Base-by-base conservation (phyloP, 1,140 invertebrate species). In the Neoseiulus cucumeris region DNA sequence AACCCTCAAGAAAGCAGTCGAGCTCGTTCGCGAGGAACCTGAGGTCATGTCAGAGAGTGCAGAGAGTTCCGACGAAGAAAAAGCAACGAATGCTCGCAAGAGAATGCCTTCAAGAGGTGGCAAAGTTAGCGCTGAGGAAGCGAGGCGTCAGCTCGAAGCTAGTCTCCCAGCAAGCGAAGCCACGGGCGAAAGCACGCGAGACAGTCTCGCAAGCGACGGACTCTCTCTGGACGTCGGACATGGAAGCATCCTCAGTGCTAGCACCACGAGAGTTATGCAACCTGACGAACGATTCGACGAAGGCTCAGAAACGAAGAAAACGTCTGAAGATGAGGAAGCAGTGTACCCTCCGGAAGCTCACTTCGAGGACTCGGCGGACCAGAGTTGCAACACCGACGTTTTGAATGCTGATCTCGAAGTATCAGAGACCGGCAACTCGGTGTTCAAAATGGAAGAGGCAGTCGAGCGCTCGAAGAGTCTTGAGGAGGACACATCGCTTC, bases 391-490 rank as follows among this genome's bases (percentile, higher is more conserved):
- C 51, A 59, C 51, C 51, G 51, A 59, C 22, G 33, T 59, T 14
- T 20, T 59, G 33, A 59, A 59, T 9, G 51, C 51, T 17, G 51
- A 59, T 59, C 51, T 59, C 22, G 51, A 59, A 25, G 51, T 59
- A 20, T 59, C 51, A 9, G 51, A 59, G 33, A 59, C 51, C 2
- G 51, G 25, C 14, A 59, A 59, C 22, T 59, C 51, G 22, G 51
- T 59, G 51, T 59, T 59, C 51, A 59, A 33, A 33, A 59, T 25
- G 51, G 51, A 59, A 25, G 51, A 59, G 9, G 51, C 51, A 20
- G 51, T 33, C 51, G 51, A 59, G 22, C 51, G 51, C 51, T 59
- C 51, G 51, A 59, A 59, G 51, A 59, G 51, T 33, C 51, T 29
- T 17, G 51, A 59, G 51, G 51, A 59, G 14, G 51, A 59, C 17